Base-by-base conservation (phyloP, 2,888 invertebrate genomes). In the Thymelicus sylvestris region DNA sequence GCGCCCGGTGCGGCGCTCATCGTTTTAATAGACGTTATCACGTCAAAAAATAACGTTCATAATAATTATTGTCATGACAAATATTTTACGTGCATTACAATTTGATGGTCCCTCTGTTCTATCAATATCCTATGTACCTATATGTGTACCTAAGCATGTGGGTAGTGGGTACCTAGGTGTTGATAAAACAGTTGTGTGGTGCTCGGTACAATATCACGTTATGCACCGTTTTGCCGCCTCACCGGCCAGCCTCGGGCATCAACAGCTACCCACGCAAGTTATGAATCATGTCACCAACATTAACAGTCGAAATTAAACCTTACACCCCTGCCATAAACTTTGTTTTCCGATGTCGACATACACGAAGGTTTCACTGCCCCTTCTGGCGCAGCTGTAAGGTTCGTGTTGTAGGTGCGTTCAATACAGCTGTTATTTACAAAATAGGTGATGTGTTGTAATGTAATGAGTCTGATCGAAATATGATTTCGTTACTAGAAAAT, bases 161-260 rank as follows among this genome's bases (percentile, higher is more conserved):
- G 7, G 19, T 52, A 55, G 19, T 19, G 8, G 19, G 52, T 52
- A 55, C 10, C 12, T 73, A 63, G 63, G 39, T 70, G 64, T 38
- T 63, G 84, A 66, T 80, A 80, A 86, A 87, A 89, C 90, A 89
- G 89, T 88, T 80, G 83, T 74, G 79, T 74, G 74, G 76, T 76
- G 79, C 78, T 24, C 74, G 72, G 78, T 77, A 88, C 90, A 91
- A 89, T 90, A 91, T 91, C 90, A 80, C 76, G 91, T 93, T 92
- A 92, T 86, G 85, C 83, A 79, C 83, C 91, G 86, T 90, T 92
- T 93, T 92, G 85, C 88, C 87, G 87, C 83, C 75, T 78, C 80
- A 77, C 71, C 83, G 87, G 85, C 64, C 78, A 74, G 79, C 82
- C 79, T 77, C 83, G 72, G 82, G 85, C 85, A 65, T 50, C 67